Percentiles rank a stretch among this genome's conserved stretches.
These are phyloP conservation scores for Autographa pulchrina DNA, from an alignment of 2,888 invertebrate species.

Conservation along the genomic window DNA sequence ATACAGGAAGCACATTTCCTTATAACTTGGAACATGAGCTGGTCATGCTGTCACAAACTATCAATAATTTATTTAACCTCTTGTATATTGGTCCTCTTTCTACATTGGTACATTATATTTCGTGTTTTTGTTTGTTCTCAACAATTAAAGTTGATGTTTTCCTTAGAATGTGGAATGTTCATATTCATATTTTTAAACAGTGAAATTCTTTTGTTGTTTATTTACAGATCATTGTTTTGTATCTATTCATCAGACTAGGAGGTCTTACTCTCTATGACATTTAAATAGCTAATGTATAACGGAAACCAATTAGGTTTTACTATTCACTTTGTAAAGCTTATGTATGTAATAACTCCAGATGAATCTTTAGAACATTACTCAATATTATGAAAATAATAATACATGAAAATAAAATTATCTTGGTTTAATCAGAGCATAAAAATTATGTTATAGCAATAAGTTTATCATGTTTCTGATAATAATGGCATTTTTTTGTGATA, in stretches of 20 bases:
- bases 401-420: neutral
- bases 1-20: slow-evolving; percentile 25
- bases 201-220: neutral
- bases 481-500: neutral
- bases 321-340: neutral
- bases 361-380: neutral
- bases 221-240: neutral
- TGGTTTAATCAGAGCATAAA: neutral
- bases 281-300: too few relatives aligned
- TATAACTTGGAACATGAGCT: neutral
- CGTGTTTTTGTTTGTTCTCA: neutral
- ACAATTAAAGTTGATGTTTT: neutral
- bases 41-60: neutral
- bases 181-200: neutral
- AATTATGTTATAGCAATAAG: neutral
- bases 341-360: too few relatives aligned
- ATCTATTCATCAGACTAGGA: neutral
- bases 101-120: neutral
- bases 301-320: too few relatives aligned
- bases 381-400: neutral
- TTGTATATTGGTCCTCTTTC: neutral
- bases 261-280: neutral
- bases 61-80: neutral
- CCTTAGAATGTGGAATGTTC: neutral
- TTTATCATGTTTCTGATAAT: neutral